Evolutionary conservation across 1,140 invertebrate species (phyloP), one percentile per base, ranked within the genome.

Genomic region (Helicorthomorpha holstii): DNA sequence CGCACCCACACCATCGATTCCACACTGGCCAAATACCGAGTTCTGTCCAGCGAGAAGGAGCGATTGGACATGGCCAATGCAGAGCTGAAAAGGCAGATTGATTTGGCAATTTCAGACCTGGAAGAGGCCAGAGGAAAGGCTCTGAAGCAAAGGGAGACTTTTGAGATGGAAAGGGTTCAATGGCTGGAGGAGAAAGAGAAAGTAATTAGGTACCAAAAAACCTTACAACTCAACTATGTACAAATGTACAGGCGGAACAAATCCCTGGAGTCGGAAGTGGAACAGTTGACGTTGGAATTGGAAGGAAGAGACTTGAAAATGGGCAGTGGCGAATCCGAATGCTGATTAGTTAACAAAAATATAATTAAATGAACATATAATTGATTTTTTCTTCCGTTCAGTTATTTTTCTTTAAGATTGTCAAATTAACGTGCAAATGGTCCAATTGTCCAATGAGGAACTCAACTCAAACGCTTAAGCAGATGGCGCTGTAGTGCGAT

Each of bases 141-240:
- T 50, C 54, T 63, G 19, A 54, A 52, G 23, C 75, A 77, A 60
- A 71, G 75, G 51, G 68, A 71, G 1, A 69, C 75, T 43, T 80
- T 82, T 59, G 78, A 82, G 56, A 75, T 73, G 48, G 82, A 85
- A 62, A 71, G 75, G 57, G 65, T 75, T 54, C 76, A 78, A 56
- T 85, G 83, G 83, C 73, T 77, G 0, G 79, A 82, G 51, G 82
- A 85, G 61, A 85, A 85, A 59, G 80, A 83, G 59, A 83, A 83
- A 66, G 83, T 85, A 1, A 68, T 84, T 48, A 68, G 77, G 61
- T 86, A 86, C 66, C 83, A 86, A 68, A 79, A 81, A 58, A 81
- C 84, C 61, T 69, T 86, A 58, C 82, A 85, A 61, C 69, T 82
- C 56, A 84, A 83, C 64, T 86, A 85, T 59, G 76, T 84, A 2